These are phyloP conservation scores for Limonius californicus DNA, from an alignment of 1,140 invertebrate species.

Conservation along the genomic window DNA sequence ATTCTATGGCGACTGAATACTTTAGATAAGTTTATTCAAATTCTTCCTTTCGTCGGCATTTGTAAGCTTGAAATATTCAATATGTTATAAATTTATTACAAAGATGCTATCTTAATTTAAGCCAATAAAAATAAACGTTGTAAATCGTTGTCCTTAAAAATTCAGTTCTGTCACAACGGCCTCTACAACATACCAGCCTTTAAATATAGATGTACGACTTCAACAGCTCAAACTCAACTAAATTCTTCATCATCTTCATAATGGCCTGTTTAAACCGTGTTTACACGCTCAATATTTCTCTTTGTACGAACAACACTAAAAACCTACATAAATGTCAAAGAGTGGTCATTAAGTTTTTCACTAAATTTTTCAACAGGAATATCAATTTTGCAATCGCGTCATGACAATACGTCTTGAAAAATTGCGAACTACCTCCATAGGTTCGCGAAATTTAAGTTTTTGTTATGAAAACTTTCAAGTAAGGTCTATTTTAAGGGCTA, in stretches of 20 bases:
- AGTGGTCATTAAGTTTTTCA: too few species aligned
- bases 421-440: too few species aligned
- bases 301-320: not conserved
- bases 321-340: not conserved
- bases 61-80: not conserved
- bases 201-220: not conserved
- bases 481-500: too few species aligned
- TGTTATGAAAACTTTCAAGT: too few species aligned
- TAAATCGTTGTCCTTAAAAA: not conserved
- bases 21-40: conserved; percentile 5
- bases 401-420: too few species aligned
- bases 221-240: not conserved
- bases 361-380: too few species aligned
- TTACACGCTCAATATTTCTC: not conserved
- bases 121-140: not conserved
- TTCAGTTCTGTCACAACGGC: not conserved
- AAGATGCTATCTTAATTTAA: conserved; percentile 13
- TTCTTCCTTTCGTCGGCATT: conserved; percentile 4
- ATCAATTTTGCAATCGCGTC: too few species aligned
- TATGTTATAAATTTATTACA: conserved; percentile 2
- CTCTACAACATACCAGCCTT: not conserved
- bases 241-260: not conserved
- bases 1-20: conserved; percentile 1
- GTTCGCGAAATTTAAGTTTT: too few species aligned
- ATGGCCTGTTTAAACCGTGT: not conserved